Conservation (phyloP, 2,888 invertebrate genomes). For the Mesochorus sp. region DNA sequence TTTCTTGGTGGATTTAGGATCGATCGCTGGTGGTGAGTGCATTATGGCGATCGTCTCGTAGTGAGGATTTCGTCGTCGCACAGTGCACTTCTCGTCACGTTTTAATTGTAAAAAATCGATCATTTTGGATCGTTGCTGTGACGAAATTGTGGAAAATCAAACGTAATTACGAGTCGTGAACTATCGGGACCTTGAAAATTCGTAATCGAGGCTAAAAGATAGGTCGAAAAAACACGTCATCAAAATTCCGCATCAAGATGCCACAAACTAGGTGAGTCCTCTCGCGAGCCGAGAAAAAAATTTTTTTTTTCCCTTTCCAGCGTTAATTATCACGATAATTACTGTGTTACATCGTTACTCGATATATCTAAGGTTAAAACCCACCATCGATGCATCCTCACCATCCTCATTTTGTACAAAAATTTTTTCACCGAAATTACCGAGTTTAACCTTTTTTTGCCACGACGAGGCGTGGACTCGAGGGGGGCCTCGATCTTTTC, state of each 20-base stretch:
- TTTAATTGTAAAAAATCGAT: no score
- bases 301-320: conserved; percentile 20
- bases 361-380: no score
- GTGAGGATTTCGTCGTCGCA: conserved; percentile 64
- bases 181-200: no score
- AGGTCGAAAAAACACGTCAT: conserved; percentile 68
- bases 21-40: conserved; percentile 52
- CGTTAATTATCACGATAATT: neutral
- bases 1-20: conserved; percentile 4
- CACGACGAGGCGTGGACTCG: conserved; percentile 28
- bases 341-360: no score
- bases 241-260: conserved; percentile 74
- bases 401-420: conserved; percentile 15
- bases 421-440: conserved; percentile 1
- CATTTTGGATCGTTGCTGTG: no score
- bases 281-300: conserved; percentile 52
- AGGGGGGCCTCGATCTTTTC: neutral
- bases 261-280: conserved; percentile 80
- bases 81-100: no score
- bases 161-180: no score
- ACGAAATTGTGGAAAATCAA: no score
- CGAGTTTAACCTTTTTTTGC: conserved; percentile 52
- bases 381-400: no score
- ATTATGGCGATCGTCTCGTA: conserved; percentile 77
- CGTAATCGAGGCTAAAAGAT: conserved; percentile 11